Evolutionary conservation across 2,797 vertebrate genomes (phyloP).

Genomic region (Pelodytes ibericus): DNA sequence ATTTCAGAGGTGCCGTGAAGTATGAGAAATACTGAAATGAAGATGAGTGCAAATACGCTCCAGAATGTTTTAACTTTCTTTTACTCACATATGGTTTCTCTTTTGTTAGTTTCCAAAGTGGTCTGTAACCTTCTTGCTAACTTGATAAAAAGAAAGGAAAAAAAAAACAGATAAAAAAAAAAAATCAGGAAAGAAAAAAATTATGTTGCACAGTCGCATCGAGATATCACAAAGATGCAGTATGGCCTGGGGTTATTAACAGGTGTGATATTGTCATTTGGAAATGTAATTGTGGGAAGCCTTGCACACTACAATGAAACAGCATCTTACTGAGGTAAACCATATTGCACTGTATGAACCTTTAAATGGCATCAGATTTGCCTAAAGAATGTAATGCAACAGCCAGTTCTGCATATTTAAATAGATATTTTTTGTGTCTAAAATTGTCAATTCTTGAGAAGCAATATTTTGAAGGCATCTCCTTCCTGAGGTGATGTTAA

Average conservation of each 20-base stretch:
- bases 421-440: slow-evolving; percentile 3
- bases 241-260: slow-evolving; percentile 13
- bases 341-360: slow-evolving; percentile 35
- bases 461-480: slow-evolving; percentile 28
- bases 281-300: slow-evolving; percentile 28
- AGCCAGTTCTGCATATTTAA: neutral
- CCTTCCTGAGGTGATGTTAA: slow-evolving; percentile 7
- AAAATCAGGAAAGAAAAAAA: slow-evolving; percentile 26
- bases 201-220: slow-evolving; percentile 46
- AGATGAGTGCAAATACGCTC: slow-evolving; percentile 67
- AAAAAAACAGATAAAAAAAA: slow-evolving; percentile 22
- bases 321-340: slow-evolving; percentile 46
- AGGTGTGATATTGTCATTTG: neutral
- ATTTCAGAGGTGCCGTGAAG: slow-evolving; percentile 61
- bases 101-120: slow-evolving; percentile 58
- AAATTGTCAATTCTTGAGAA: slow-evolving; percentile 20
- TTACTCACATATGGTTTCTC: slow-evolving; percentile 56
- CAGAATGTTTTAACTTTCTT: slow-evolving; percentile 66
- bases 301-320: slow-evolving; percentile 11
- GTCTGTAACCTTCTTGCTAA: slow-evolving; percentile 43
- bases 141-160: slow-evolving; percentile 37
- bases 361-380: slow-evolving; percentile 41
- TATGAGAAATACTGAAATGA: slow-evolving; percentile 69
- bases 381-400: slow-evolving; percentile 48
- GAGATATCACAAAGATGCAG: neutral